Percentiles rank a stretch among this genome's conserved stretches.
phyloP scores from a whole-genome alignment of 2,797 vertebrate genomes.

The Molossus molossus region DNA sequence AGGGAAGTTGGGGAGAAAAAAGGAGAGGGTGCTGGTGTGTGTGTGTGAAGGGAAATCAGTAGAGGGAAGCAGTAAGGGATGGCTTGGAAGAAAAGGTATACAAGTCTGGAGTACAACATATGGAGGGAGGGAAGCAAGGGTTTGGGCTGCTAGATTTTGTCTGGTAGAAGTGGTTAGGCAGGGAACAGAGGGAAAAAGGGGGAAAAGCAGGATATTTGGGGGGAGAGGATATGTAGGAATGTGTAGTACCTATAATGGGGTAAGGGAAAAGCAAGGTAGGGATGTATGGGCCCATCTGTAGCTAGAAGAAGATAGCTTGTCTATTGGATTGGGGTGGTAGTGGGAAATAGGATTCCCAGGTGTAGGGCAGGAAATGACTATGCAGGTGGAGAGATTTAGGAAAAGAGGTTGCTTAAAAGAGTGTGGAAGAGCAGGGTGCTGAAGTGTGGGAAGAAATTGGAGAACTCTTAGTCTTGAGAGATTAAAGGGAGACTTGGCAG shows the following conservation, averaged over 20 bases:
- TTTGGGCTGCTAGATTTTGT: background rate
- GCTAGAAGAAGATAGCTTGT: background rate
- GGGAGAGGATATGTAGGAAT: conserved; percentile 6
- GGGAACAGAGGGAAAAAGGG: background rate
- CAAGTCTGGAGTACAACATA: background rate
- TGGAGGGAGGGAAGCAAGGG: background rate
- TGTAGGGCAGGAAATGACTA: conserved; percentile 24
- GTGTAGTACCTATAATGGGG: background rate
- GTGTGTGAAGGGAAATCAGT: background rate
- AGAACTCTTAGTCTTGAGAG: conserved; percentile 40
- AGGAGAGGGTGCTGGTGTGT: background rate
- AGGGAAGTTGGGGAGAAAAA: background rate
- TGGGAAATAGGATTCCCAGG: background rate
- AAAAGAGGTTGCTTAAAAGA: conserved; percentile 31
- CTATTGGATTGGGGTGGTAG: background rate
- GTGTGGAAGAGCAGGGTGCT: background rate
- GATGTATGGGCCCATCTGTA: background rate
- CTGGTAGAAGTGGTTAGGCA: background rate
- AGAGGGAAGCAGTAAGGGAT: background rate
- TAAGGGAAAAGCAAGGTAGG: background rate
- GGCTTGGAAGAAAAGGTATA: background rate
- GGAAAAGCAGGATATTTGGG: background rate
- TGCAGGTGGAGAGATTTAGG: conserved; percentile 37
- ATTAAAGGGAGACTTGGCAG: background rate
- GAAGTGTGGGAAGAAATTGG: conserved; percentile 43